Percentiles rank a stretch among this genome's conserved stretches.
phyloP scores from a whole-genome alignment of 2,113 vertebrate species.

The Corythaixoides concolor region DNA sequence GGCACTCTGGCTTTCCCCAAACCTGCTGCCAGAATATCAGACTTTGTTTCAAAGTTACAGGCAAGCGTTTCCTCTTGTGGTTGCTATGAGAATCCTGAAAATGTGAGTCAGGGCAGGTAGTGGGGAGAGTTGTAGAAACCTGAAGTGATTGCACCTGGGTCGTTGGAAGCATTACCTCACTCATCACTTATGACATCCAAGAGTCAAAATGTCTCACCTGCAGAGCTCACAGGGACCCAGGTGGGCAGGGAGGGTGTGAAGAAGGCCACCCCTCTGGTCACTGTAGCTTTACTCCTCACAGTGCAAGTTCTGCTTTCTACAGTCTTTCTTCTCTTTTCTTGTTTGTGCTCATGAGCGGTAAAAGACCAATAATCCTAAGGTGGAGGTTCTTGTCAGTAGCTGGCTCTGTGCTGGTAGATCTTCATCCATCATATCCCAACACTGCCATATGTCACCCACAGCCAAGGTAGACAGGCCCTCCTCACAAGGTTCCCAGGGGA shows the following conservation, averaged over 20 bases:
- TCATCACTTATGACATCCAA: background rate
- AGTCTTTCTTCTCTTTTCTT: background rate
- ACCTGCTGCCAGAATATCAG: background rate
- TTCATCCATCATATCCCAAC: background rate
- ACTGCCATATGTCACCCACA: background rate
- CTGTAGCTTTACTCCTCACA: background rate
- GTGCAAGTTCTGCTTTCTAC: background rate
- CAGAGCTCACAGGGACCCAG: background rate
- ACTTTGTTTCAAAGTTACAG: background rate
- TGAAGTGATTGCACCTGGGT: background rate
- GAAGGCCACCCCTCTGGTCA: background rate
- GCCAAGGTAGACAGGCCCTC: background rate
- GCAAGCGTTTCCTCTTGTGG: rapidly evolving
- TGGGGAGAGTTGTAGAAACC: background rate
- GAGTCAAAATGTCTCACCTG: background rate
- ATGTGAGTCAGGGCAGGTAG: background rate
- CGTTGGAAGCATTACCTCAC: background rate
- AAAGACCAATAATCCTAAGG: background rate
- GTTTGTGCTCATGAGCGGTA: background rate
- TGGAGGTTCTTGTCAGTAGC: background rate
- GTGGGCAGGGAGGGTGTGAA: background rate
- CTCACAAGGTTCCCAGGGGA: background rate
- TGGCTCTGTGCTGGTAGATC: background rate
- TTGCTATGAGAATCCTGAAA: background rate
- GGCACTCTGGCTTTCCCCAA: background rate